Percentiles rank a stretch among this genome's conserved stretches.
Evolutionary conservation across 37 sponge, comb jelly and placozoan species (phyloP).

Genomic region (Mnemiopsis leidyi): DNA sequence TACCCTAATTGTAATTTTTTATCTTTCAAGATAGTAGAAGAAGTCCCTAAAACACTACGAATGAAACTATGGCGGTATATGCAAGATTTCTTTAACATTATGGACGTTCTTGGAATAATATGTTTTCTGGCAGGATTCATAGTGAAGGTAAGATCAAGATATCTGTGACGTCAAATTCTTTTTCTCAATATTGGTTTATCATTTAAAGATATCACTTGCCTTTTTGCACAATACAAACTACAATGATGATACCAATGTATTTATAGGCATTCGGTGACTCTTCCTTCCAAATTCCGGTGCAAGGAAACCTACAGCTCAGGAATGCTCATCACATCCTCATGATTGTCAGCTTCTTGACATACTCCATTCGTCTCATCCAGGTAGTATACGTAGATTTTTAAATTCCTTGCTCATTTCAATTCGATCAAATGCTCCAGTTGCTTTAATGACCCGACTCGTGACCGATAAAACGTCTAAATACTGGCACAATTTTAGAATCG

Average conservation of each 20-base stretch:
- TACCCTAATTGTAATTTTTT: too few species aligned
- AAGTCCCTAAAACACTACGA: background rate
- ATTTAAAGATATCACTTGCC: too few species aligned
- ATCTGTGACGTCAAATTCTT: too few species aligned
- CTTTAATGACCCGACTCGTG: too few species aligned
- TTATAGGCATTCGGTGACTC: constrained; percentile 25
- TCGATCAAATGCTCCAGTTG: too few species aligned
- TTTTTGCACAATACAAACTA: too few species aligned
- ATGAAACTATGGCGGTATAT: background rate
- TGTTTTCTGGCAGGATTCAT: constrained; percentile 20
- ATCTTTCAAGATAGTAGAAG: constrained; percentile 13
- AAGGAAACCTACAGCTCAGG: background rate
- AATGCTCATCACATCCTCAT: constrained; percentile 17
- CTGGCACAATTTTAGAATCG: too few species aligned
- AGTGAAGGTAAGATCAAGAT: constrained; percentile 45
- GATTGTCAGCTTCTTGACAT: constrained; percentile 30
- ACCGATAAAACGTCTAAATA: too few species aligned
- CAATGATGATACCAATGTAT: too few species aligned
- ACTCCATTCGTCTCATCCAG: constrained; percentile 20
- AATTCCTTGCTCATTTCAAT: too few species aligned
- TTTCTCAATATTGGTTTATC: too few species aligned
- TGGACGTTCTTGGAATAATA: constrained; percentile 29
- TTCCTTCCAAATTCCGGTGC: background rate
- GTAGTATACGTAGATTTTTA: too few species aligned
- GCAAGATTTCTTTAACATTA: constrained; percentile 32